These are phyloP conservation scores for Cancer borealis DNA, from an alignment of 2,888 invertebrate genomes.

Conservation along the genomic window DNA sequence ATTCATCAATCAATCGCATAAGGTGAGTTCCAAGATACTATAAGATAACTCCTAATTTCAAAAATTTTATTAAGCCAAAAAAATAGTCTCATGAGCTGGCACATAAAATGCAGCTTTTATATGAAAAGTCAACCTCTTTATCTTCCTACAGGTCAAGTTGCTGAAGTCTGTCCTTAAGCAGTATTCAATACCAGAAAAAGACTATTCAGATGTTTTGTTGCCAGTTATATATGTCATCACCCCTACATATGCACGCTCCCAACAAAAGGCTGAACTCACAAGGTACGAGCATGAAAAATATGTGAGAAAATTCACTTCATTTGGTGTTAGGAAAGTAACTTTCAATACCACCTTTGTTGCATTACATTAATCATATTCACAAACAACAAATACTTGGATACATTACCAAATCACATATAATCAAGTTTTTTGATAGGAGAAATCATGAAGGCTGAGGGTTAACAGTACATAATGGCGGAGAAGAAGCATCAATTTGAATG, in stretches of 20 bases:
- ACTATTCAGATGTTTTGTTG: constrained; percentile 78
- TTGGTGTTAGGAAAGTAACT: no score
- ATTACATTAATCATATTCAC: no score
- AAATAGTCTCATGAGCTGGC: not conserved
- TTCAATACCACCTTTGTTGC: no score
- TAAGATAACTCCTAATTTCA: not conserved
- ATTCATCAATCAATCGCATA: no score
- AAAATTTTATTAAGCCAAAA: not conserved
- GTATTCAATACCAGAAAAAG: constrained; percentile 63
- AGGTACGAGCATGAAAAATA: constrained; percentile 82
- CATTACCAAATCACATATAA: no score
- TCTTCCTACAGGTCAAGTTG: constrained; percentile 56
- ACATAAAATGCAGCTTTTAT: not conserved
- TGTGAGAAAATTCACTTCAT: not conserved
- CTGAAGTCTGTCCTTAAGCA: constrained; percentile 67
- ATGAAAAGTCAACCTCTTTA: constrained; percentile 13
- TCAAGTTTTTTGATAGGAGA: no score
- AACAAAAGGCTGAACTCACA: constrained; percentile 96
- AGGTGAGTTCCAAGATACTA: no score
- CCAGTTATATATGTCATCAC: constrained; percentile 94
- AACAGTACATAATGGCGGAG: no score
- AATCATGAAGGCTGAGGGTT: no score
- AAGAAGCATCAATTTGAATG: no score
- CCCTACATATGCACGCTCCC: constrained; percentile 92
- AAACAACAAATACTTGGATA: no score